Evolutionary conservation across 2,888 invertebrate species (phyloP), one percentile per base, ranked within the genome.

Genomic region (Julus scandinavius): DNA sequence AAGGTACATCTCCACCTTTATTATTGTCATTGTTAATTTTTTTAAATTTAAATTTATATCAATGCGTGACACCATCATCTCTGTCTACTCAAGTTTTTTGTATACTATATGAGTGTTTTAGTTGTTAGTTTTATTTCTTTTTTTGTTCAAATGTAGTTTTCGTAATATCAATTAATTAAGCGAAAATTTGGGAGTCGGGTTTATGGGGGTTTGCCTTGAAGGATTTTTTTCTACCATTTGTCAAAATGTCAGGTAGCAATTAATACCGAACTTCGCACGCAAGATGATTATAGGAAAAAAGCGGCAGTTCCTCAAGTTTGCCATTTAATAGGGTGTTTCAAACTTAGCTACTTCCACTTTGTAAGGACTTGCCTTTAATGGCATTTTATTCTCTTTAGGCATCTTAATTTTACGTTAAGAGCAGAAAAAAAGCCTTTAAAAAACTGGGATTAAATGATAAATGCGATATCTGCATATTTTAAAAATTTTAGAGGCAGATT

Each of bases 191-290:
- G 29, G 7, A 72, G 72, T 72, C 20, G 72, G 72, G n/a, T 6
- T 72, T 72, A 63, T 63, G 11, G 63, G 63, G 63, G 63, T 20
- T 63, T 9, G 63, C 63, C 63, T 20, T 29, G n/a, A 20, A 20
- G 63, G 15, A 5, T 20, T 72, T 72, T 72, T 72, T 29, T 20
- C 72, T 7, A 20, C 5, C 72, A 29, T 29, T 72, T 72, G 72
- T 72, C 72, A 72, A 72, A 72, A 9, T 72, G 72, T 72, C 72
- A 72, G 72, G 72, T 72, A 72, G 72, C n/a, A 72, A 72, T 72
- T 72, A 72, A 72, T 72, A 29, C 29, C 29, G 72, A 72, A 29
- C 9, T 72, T 72, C 72, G 11, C 72, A 72, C 72, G 72, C 72
- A 29, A 72, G 29, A 72, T 72, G 29, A n/a, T 29, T 72, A 4